These are phyloP conservation scores for Falcunculus frontatus DNA, from an alignment of 2,113 vertebrate genomes.

Conservation along the genomic window DNA sequence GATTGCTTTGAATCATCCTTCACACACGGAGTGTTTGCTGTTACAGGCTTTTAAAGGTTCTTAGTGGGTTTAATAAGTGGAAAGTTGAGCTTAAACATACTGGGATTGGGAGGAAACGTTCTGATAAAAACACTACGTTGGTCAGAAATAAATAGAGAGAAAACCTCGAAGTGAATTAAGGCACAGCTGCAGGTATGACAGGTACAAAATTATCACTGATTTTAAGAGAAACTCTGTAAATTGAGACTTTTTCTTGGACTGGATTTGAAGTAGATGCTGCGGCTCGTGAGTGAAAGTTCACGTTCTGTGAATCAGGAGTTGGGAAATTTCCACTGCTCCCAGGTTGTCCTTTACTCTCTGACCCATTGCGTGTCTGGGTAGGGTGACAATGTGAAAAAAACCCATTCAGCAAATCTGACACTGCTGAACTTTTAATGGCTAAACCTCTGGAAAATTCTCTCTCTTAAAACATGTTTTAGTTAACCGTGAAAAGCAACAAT, in stretches of 20 bases:
- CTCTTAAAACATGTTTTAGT: not conserved
- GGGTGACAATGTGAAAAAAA: not conserved
- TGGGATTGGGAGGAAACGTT: not conserved
- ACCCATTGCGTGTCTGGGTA: not conserved
- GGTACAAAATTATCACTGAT: not conserved
- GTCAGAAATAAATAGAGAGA: not conserved
- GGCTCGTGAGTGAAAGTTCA: not conserved
- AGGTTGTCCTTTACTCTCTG: not conserved
- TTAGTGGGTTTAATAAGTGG: not conserved
- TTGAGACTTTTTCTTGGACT: not conserved
- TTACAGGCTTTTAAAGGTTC: not conserved
- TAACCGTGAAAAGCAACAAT: not conserved
- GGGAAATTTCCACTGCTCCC: not conserved
- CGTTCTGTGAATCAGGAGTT: not conserved
- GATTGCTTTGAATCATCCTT: not conserved
- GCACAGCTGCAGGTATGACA: not conserved
- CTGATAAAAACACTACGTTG: not conserved
- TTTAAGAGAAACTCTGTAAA: not conserved
- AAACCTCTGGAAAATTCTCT: not conserved
- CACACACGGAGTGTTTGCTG: not conserved
- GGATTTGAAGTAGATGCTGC: not conserved
- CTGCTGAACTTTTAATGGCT: not conserved
- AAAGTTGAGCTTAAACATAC: not conserved
- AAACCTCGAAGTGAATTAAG: not conserved
- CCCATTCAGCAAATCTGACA: not conserved